Base-by-base conservation (phyloP, 2,797 vertebrate species). In the Danio albolineatus region DNA sequence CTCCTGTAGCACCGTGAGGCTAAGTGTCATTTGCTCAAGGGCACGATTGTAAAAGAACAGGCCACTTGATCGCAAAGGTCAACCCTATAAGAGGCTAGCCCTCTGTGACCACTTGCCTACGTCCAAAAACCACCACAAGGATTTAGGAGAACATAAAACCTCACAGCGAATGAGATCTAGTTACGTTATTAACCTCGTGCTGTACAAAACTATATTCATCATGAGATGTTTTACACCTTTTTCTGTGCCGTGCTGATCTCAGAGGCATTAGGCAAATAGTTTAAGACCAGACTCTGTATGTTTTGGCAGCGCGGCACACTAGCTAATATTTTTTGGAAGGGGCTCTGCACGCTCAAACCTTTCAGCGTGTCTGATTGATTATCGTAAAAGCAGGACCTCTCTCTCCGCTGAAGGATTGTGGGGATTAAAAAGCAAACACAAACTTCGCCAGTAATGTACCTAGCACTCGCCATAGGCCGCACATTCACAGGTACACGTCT, bases 281-380 rank as follows among this genome's bases (percentile, higher is more conserved):
- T 79, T 62, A 65, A 73, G 39, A 56, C 51, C 69, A 28, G 46
- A 78, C 57, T 61, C 48, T 73, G 78, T 54, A 44, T 64, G 49
- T 79, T 59, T 79, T 72, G 78, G 67, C 69, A 56, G 67, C 54
- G 21, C n/a, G 53, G 67, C 48, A 36, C 2, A 28, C 57, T 7
- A 65, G 48, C 48, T 38, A 43, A 79, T 79, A 57, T 56, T 73
- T 70, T 28, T 72, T 64, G 49, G 73, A 28, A 4, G 41, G 57
- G 16, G 2, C 16, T 54, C 48, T 56, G 67, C 69, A 53, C 44
- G 59, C 60, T 73, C 78, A 79, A 65, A 51, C 49, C 69, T 79
- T 79, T 79, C 78, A 72, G 60, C 69, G 46, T 39, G 60, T 79
- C 60, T 72, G 78, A 73, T 21, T 79, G 59, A 79, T 79, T 72